phyloP scores from a whole-genome alignment of 2,888 invertebrate genomes.

The Portevinia maculata region DNA sequence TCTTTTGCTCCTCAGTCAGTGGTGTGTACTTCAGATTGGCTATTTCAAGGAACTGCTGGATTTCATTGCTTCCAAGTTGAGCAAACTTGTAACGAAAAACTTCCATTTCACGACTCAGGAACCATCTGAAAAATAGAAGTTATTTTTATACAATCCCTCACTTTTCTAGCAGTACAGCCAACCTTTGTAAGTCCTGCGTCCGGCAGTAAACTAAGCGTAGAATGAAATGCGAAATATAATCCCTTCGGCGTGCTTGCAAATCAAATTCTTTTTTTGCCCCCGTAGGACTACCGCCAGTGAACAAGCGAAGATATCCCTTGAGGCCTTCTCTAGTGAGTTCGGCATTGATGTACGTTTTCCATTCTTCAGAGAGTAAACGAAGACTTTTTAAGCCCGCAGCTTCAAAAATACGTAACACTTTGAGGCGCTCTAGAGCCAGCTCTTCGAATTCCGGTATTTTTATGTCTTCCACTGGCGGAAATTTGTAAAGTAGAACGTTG shows the following conservation, averaged over 20 bases:
- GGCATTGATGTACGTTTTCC: slow-evolving; percentile 86
- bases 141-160: not conserved
- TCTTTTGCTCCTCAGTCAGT: slow-evolving; percentile 88
- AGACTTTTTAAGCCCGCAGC: slow-evolving; percentile 87
- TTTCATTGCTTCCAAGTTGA: slow-evolving; percentile 84
- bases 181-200: slow-evolving; percentile 90
- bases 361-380: slow-evolving; percentile 87
- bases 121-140: slow-evolving; percentile 86
- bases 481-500: slow-evolving; percentile 90
- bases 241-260: slow-evolving; percentile 88
- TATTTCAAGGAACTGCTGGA: slow-evolving; percentile 87
- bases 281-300: slow-evolving; percentile 82
- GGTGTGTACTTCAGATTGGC: slow-evolving; percentile 88
- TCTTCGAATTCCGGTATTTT: slow-evolving; percentile 93
- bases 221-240: slow-evolving; percentile 97
- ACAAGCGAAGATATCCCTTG: slow-evolving; percentile 86
- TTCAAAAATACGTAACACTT: slow-evolving; percentile 90
- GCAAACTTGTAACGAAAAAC: slow-evolving; percentile 92
- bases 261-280: slow-evolving; percentile 84
- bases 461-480: slow-evolving; percentile 89
- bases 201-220: slow-evolving; percentile 95
- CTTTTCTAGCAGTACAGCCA: slow-evolving; percentile 1
- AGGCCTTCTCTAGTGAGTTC: slow-evolving; percentile 88
- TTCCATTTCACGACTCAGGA: slow-evolving; percentile 93
- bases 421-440: slow-evolving; percentile 91